These are phyloP conservation scores for Astyanax mexicanus DNA, from an alignment of 2,797 vertebrate species.

Conservation along the genomic window DNA sequence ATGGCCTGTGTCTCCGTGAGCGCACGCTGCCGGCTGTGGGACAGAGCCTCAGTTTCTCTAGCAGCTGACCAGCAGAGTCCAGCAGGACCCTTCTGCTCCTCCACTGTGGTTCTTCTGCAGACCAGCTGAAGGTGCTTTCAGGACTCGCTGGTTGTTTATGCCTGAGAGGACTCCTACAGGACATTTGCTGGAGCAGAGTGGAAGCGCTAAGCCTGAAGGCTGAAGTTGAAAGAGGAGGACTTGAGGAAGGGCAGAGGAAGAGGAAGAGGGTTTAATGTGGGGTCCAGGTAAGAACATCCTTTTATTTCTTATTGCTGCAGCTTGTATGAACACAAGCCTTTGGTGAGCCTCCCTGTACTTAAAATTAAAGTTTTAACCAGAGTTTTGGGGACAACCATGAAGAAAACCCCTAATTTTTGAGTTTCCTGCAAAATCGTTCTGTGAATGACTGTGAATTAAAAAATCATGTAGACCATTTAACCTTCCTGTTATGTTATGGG, in stretches of 20 bases:
- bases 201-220: conserved; percentile 34
- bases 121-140: conserved; percentile 32
- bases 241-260: conserved; percentile 49
- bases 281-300: conserved; percentile 74
- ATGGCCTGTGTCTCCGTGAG: conserved; percentile 47
- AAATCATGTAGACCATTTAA: too few relatives aligned
- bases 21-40: conserved; percentile 40
- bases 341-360: neutral
- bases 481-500: too few relatives aligned
- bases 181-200: conserved; percentile 54
- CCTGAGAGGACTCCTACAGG: conserved; percentile 56
- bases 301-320: conserved; percentile 39
- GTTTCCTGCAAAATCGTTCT: neutral
- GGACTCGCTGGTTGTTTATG: conserved; percentile 46
- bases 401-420: too few relatives aligned
- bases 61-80: conserved; percentile 49
- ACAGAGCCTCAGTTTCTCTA: conserved; percentile 45
- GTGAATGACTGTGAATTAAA: too few relatives aligned
- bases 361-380: too few relatives aligned
- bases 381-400: too few relatives aligned
- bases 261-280: conserved; percentile 76
- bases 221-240: conserved; percentile 41
- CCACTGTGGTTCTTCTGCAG: neutral
- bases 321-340: neutral
- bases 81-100: conserved; percentile 40